These are phyloP conservation scores for Pygoscelis antarcticus DNA, from an alignment of 2,113 vertebrate genomes.

Conservation along the genomic window DNA sequence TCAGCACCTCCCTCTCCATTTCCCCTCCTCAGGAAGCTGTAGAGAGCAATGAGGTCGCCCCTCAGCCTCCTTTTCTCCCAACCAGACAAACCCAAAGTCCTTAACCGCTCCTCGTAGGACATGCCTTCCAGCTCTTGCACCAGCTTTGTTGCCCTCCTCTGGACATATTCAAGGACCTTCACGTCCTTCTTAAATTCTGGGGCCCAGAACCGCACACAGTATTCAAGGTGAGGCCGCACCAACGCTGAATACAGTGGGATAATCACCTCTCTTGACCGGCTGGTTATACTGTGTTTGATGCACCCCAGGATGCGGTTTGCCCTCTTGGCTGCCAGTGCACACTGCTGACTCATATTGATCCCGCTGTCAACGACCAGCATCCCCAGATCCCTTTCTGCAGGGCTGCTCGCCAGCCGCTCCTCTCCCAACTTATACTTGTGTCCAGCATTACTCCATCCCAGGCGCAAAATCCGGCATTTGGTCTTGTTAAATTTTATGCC, in stretches of 20 bases:
- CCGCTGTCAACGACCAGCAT: background rate
- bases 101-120: too few species aligned
- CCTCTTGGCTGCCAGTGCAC: background rate
- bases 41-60: too few species aligned
- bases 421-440: background rate
- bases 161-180: too few species aligned
- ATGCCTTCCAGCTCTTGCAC: too few species aligned
- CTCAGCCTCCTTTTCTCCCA: too few species aligned
- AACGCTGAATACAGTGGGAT: background rate
- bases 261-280: background rate
- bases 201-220: too few species aligned
- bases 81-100: too few species aligned
- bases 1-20: too few species aligned
- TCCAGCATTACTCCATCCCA: background rate
- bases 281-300: background rate
- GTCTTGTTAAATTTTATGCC: background rate
- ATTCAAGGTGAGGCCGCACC: background rate
- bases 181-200: too few species aligned
- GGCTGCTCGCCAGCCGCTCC: background rate
- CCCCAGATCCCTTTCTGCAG: background rate
- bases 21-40: too few species aligned
- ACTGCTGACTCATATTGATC: background rate
- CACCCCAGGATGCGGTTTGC: background rate
- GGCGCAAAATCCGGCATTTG: background rate
- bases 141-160: too few species aligned